Percentiles rank a stretch among this genome's conserved stretches.
phyloP scores from a whole-genome alignment of 2,888 invertebrate species.

The Drosophila lacicola region DNA sequence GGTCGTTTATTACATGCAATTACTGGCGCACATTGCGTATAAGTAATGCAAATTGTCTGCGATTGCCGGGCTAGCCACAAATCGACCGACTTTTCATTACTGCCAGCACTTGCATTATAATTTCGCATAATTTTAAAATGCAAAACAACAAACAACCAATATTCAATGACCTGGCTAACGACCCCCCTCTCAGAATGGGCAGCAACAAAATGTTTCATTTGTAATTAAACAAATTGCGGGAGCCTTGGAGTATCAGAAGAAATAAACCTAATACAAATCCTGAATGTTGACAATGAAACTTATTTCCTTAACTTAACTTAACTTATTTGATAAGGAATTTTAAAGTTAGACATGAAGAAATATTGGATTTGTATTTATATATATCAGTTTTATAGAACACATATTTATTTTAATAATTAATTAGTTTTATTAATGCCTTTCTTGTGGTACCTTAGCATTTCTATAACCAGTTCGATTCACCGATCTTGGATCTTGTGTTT shows the following conservation, averaged over 20 bases:
- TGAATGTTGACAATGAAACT: no score
- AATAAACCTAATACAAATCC: neutral
- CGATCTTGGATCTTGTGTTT: no score
- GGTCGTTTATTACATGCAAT: conserved; percentile 73
- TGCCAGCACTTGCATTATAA: conserved; percentile 44
- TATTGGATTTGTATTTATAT: no score
- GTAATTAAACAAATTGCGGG: conserved; percentile 43
- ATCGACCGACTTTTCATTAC: conserved; percentile 57
- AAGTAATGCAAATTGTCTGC: conserved; percentile 60
- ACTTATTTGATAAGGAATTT: no score
- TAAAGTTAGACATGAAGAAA: no score
- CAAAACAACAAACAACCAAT: conserved; percentile 24
- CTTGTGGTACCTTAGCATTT: no score
- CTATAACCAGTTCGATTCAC: no score
- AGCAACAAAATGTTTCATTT: conserved; percentile 13
- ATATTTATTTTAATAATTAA: no score
- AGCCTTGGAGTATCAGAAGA: conserved; percentile 1
- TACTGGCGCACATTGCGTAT: conserved; percentile 66
- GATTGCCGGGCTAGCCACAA: conserved; percentile 28
- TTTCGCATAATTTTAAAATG: conserved; percentile 70
- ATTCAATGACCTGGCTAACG: conserved; percentile 6
- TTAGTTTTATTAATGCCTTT: no score
- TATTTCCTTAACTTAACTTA: no score
- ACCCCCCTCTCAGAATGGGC: neutral
- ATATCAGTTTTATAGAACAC: no score